Base-by-base conservation (phyloP, 2,888 invertebrate species). In the Caenorhabditis sp. region DNA sequence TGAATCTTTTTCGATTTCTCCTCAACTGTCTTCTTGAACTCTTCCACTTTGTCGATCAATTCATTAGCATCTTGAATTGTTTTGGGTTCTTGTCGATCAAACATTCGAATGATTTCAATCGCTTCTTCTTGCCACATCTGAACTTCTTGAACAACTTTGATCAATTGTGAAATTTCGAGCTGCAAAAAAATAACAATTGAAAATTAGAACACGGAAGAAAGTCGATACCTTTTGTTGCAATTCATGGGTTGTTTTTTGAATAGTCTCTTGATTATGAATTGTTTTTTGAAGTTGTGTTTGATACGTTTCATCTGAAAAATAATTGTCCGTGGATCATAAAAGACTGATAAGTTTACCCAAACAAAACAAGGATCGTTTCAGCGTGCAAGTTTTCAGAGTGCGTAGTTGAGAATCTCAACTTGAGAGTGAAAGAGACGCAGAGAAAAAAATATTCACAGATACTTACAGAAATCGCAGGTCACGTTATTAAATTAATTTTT, bases 71-170 rank as follows among this genome's bases (percentile, higher is more conserved):
- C 79, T 57, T 68, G 68, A 36, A 76, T 66, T 17, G 62, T 69
- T 2, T 59, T 26, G 8, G 66, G 69, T 26, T 69, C 62, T 17
- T 59, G 66, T 63, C 64, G 62, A 57, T 74, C 69, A 23, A 74
- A 43, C 63, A 71, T 65, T 49, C 79, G 61, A 55, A 81, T 77
- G 12, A 77, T 81, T 50, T 81, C 81, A 23, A 81, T 64, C 0
- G 73, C 73, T 43, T 82, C 79, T 36, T 80, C 81, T 24, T 82
- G 81, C 82, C 79, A 80, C 77, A 77, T 80, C 37, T 81, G 77
- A 58, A 82, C 71, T 55, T 79, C 79, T 50, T 82, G 76, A 14
- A 79, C 73, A 0, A 73, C 73, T n/a, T 67, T 64, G 19, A 75
- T 59, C 51, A 76, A 58, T 27, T 70, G 70, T 4, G 67, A 61